Base-by-base conservation (phyloP, 1,140 invertebrate species). In the Archivesica marissinica region DNA sequence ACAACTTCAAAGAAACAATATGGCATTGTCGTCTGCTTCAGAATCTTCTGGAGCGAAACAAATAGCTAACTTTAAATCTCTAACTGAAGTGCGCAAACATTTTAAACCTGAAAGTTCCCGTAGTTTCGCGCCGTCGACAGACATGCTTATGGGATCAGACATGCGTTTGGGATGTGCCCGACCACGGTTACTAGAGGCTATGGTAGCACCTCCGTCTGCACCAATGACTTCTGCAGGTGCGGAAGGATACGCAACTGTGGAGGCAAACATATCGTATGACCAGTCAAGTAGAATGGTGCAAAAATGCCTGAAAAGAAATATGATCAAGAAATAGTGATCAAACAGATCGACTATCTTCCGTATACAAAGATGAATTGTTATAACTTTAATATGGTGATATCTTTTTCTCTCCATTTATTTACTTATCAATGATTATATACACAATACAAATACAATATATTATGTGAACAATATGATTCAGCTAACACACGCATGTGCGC, bases 1-100 rank as follows among this genome's bases (percentile, higher is more conserved):
- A 44, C 85, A 89, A 30, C 75, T 91, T 3, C 61, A 64, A 2
- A 56, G 66, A 25, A 90, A 91, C 74, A 87, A 87, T 0, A 61
- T 28, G 0, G 75, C 35, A 17, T 13, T 88, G 35, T 35, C 38
- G 23, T 74, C 47, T 83, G 35, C 7, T n/a, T 59, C 68, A 2
- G 76, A 85, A 2, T 82, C 82, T 11, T 52, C 39, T 4, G 50
- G 70, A 25, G 89, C 81, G 11, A 84, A 72, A 41, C n/a, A 74
- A 6, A 11, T 89, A 39, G 89, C 89, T 25, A 72, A 75, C 25
- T 76, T 74, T 11, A 77, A 41, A 9, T 81, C 81, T 33, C 70
- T 90, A 78, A 44, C 30, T 25, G 86, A 86, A 15, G 64, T 86
- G 2, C 75, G 70, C 7, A 20, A 52, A n/a, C 30, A 33, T 23